Evolutionary conservation across 1,140 invertebrate species (phyloP).

Genomic region (Tetramorium simillimum): DNA sequence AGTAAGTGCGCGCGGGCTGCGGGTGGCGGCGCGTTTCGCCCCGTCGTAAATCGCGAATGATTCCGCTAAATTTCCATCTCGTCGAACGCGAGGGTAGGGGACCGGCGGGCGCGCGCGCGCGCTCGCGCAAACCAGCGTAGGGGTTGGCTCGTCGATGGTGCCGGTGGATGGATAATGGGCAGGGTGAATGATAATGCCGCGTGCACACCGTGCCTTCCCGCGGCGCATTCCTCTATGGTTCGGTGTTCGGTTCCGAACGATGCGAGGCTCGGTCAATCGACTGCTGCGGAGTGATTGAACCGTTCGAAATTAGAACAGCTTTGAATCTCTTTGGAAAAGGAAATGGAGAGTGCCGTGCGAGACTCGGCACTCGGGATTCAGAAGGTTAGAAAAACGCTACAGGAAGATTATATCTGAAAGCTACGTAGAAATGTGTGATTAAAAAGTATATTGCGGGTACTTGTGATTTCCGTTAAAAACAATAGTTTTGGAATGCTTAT

Average conservation of each 20-base stretch:
- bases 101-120: conserved; percentile 21
- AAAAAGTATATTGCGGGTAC: conserved; percentile 14
- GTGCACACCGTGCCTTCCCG: conserved; percentile 60
- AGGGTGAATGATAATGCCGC: conserved; percentile 78
- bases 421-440: neutral
- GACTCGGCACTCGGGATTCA: neutral
- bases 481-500: conserved; percentile 39
- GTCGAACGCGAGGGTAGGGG: conserved; percentile 70
- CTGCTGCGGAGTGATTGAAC: neutral
- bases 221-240: conserved; percentile 53
- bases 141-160: conserved; percentile 75
- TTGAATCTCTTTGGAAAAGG: neutral
- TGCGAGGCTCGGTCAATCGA: neutral
- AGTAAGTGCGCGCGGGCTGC: conserved; percentile 60
- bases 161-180: conserved; percentile 76
- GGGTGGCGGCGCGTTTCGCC: conserved; percentile 58
- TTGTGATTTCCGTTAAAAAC: conserved; percentile 41
- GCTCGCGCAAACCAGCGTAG: conserved; percentile 43
- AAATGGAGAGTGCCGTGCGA: neutral
- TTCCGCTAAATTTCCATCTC: conserved; percentile 80
- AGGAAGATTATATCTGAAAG: conserved; percentile 4
- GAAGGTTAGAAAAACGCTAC: neutral
- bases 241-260: conserved; percentile 1
- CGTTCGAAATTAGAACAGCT: conserved; percentile 13
- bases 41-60: conserved; percentile 77